These are phyloP conservation scores for Prunella himalayana DNA, from an alignment of 2,113 vertebrate species.

Conservation along the genomic window DNA sequence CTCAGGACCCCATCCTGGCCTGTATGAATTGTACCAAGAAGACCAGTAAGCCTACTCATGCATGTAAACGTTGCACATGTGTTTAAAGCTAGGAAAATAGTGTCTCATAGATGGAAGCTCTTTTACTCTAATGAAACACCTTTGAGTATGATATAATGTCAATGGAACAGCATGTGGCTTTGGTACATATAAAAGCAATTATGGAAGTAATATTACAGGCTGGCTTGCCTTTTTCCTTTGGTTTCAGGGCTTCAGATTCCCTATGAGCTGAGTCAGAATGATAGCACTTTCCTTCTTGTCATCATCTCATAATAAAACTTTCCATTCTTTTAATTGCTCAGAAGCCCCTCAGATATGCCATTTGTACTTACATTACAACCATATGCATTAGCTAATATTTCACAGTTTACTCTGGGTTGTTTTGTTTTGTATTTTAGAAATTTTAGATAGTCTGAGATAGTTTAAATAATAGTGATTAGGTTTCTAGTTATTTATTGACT, in stretches of 20 bases:
- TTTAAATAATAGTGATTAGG: background rate
- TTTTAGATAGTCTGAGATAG: background rate
- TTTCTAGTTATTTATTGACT: background rate
- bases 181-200: conserved; percentile 48
- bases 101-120: conserved; percentile 33
- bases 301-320: conserved; percentile 23
- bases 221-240: conserved; percentile 26
- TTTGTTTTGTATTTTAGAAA: background rate
- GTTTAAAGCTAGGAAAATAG: conserved; percentile 1
- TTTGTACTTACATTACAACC: background rate
- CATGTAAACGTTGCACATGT: background rate
- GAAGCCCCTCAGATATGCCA: background rate
- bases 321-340: background rate
- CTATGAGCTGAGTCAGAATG: conserved; percentile 3
- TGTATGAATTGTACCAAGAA: background rate
- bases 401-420: background rate
- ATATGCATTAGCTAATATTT: conserved; percentile 1
- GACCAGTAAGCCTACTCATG: background rate
- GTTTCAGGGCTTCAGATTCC: conserved; percentile 3
- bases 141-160: conserved; percentile 51
- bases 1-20: background rate
- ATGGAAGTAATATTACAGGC: conserved; percentile 13
- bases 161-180: conserved; percentile 56
- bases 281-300: conserved; percentile 47
- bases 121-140: conserved; percentile 63